Base-by-base conservation (phyloP, 2,888 invertebrate genomes). In the Phragmatobia fuliginosa region DNA sequence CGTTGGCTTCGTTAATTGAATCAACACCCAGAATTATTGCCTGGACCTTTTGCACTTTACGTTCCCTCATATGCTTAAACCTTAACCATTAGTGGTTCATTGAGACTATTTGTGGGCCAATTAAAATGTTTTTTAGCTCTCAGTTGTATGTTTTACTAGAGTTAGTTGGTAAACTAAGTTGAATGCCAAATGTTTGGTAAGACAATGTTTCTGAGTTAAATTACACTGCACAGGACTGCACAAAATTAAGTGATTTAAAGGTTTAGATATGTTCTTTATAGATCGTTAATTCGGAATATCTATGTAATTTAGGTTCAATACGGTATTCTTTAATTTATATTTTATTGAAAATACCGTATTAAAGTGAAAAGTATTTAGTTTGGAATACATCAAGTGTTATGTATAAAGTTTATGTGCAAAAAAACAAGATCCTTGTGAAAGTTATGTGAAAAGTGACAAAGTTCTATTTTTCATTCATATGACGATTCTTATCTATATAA, bases 1-100 rank as follows among this genome's bases (percentile, higher is more conserved):
- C 85, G 87, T 85, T 88, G 85, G 70, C 75, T 75, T 41, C 58
- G 67, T 74, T 88, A 87, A 88, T 88, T 88, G 85, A 88, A 85
- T 87, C 77, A 77, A 73, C 32, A 68, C 63, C 69, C 73, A 70
- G 79, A 81, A 83, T 80, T 73, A 82, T 71, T 71, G 62, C 41
- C 66, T 59, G 36, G 58, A 75, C 77, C 72, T 76, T 76, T 56
- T 75, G 71, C 72, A 38, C 66, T 73, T 68, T 61, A 63, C 41
- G 60, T 66, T 63, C 58, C 3, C 49, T 56, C 58, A 36, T 66
- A 73, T 70, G 71, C 71, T 70, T 73, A 65, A 68, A 70, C 36
- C 58, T 72, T 25, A 36, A 62, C 59, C 41, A 58, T 60, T 66
- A 62, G 11, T 52, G 62, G 66, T 75, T 71, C 62, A 70, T 78